Evolutionary conservation across 1,140 invertebrate species (phyloP), one percentile per base, ranked within the genome.

Genomic region (Coenobita brevimanus): DNA sequence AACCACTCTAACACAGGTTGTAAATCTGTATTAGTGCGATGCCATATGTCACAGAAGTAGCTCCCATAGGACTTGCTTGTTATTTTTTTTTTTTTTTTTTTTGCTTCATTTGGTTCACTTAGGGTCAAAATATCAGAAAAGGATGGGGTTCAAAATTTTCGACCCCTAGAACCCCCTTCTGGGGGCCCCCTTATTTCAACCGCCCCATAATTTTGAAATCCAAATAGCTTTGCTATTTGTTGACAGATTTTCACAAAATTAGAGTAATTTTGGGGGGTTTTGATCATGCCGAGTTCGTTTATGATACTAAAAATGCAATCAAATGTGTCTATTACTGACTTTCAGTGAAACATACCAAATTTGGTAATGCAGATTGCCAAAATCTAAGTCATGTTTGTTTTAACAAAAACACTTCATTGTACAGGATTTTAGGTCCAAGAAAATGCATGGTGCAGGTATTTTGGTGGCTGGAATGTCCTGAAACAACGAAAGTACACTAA

Each of bases 41-140:
- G 76, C 43, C 76, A 79, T 79, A 17, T 79, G 76, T 13, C 69
- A 76, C n/a, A n/a, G n/a, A n/a, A n/a, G n/a, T n/a, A n/a, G n/a
- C n/a, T 13, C 30, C 36, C 15, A 33, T 57, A 24, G 13, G 43
- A 79, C 43, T 76, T 57, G 10, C 43, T 79, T 79, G 43, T 79
- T 50, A 79, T 17, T 15, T 54, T 69, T 69, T 10, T 10, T 69
- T 15, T 69, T 69, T 69, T 69, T 15, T 13, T 57, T 13, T 57
- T 57, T 57, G n/a, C 64, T 69, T 69, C 64, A 69, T 69, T 69
- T 69, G 64, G 13, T 69, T 69, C 64, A 69, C 13, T 69, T 69
- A 69, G 64, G 10, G 13, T 27, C 27, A 69, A 69, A 69, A 69
- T 69, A 69, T 69, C 64, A 17, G 27, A 69, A 10, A 69, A 69